These are phyloP conservation scores for Drosophila fulvimacula DNA, from an alignment of 2,888 invertebrate species.

Conservation along the genomic window DNA sequence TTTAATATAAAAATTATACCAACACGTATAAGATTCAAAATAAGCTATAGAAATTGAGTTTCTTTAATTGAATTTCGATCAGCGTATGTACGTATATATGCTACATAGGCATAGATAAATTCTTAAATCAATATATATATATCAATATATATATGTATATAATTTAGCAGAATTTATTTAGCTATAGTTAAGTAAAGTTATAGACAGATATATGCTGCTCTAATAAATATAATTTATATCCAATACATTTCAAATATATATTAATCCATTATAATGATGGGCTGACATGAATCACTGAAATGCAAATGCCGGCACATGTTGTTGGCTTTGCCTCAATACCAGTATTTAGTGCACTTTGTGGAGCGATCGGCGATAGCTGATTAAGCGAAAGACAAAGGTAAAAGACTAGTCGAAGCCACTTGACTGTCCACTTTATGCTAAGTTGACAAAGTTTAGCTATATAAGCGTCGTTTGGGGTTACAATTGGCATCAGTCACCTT, in stretches of 20 bases:
- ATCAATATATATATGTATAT: neutral
- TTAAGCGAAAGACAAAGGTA: constrained; percentile 29
- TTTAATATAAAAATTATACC: no score
- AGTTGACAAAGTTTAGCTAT: constrained; percentile 63
- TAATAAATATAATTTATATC: neutral
- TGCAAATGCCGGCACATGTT: constrained; percentile 1
- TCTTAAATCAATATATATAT: neutral
- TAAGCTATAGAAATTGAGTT: no score
- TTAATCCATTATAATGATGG: neutral
- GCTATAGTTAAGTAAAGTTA: neutral
- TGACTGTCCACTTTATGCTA: constrained; percentile 47
- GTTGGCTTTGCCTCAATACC: neutral
- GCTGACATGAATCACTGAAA: neutral
- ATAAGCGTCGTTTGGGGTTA: constrained; percentile 43
- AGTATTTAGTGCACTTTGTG: neutral
- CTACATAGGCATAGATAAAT: no score
- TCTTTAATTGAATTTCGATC: no score
- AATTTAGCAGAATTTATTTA: neutral
- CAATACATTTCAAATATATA: neutral
- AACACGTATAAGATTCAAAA: no score
- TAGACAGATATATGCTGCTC: neutral
- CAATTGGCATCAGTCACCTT: constrained; percentile 69
- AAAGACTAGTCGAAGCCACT: constrained; percentile 52
- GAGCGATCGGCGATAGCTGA: constrained; percentile 32
- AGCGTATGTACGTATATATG: no score